Evolutionary conservation across 2,888 invertebrate species (phyloP).

Genomic region (Drosophila gaucha): DNA sequence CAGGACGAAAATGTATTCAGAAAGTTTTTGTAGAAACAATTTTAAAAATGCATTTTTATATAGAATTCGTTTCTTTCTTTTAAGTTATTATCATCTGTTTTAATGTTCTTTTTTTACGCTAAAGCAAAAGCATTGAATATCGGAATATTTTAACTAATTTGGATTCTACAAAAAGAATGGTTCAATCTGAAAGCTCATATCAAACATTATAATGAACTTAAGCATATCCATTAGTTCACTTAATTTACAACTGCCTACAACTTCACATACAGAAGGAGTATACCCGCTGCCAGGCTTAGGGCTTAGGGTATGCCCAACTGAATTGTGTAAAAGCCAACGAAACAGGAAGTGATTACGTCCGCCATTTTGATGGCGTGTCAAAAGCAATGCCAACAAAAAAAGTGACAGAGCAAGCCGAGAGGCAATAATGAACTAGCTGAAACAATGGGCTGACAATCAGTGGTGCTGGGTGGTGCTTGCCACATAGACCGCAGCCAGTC

Average conservation of each 20-base stretch:
- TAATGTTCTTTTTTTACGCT: no score
- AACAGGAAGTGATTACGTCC: slow-evolving; percentile 76
- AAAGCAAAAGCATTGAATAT: no score
- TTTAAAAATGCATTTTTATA: no score
- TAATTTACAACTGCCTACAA: not conserved
- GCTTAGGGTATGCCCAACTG: slow-evolving; percentile 6
- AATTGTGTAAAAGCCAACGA: slow-evolving; percentile 49
- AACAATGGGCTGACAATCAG: slow-evolving; percentile 72
- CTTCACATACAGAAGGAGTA: not conserved
- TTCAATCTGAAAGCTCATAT: no score
- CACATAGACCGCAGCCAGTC: slow-evolving; percentile 52
- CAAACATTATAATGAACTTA: no score
- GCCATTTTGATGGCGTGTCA: slow-evolving; percentile 72
- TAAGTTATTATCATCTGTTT: no score
- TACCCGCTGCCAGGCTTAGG: not conserved
- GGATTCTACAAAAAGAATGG: no score
- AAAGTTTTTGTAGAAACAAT: no score
- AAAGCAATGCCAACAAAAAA: slow-evolving; percentile 51
- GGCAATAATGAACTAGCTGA: slow-evolving; percentile 69
- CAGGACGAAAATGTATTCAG: no score
- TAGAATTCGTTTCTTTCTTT: no score
- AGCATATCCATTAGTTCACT: not conserved
- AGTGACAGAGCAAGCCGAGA: slow-evolving; percentile 21
- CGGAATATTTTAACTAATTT: no score
- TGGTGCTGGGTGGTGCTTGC: slow-evolving; percentile 19